Evolutionary conservation across 2,113 vertebrate species (phyloP), one percentile per base, ranked within the genome.

Genomic region (Hystrix brachyura): DNA sequence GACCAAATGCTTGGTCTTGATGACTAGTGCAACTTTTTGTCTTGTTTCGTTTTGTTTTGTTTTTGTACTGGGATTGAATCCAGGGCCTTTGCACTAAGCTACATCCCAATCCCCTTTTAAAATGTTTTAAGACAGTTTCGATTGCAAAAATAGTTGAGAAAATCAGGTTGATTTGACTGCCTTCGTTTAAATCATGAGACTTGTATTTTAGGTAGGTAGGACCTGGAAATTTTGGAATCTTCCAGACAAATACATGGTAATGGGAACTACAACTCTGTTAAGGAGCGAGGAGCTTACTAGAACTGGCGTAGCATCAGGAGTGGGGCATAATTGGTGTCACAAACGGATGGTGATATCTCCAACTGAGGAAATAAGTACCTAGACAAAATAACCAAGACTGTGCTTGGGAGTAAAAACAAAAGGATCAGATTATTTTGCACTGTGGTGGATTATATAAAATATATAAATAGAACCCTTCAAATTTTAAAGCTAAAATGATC

Each of bases 361-460:
- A 4, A 34, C 38, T 69, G 51, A 34, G 69, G 81, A 92, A 84
- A 85, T 27, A 57, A 6, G 10, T 81, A 51, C 32, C 14, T 65
- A 83, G 19, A 91, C 60, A 86, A 88, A 81, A 51, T 91, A 87
- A 90, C n/a, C 51, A 38, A 69, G 13, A 38, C 51, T 91, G 34
- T 79, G 12, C 51, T 95, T 72, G 60, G 3, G n/a, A 90, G 55
- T 91, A 93, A 95, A 95, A 93, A 69, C 6, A 55, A 72, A 95
- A 91, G 51, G 23, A 62, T 86, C 67, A 82, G 48, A 95, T 96
- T 80, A 87, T 87, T 97, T 95, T 96, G 80, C 18, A 82, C 32
- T 46, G 18, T 83, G 59, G 29, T 90, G 17, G 25, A 78, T 97
- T 81, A 90, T 23, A 72, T 43, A 87, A 80, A 96, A 81, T 15